Conservation (phyloP, 2,888 invertebrate species). For the Margaritifera margaritifera region DNA sequence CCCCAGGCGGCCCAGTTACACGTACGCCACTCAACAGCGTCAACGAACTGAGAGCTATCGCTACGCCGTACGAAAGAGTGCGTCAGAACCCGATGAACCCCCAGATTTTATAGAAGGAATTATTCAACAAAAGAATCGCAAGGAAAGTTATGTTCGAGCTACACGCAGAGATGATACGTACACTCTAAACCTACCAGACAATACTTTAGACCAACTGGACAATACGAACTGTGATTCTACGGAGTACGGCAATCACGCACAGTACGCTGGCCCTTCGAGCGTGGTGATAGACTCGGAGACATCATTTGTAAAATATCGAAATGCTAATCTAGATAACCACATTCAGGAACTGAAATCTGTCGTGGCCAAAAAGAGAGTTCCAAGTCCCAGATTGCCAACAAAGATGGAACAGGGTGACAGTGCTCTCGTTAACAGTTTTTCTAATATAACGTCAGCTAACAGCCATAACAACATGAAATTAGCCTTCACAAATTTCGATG, state of each 20-base stretch:
- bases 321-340: constrained; percentile 21
- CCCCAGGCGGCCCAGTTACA: constrained; percentile 70
- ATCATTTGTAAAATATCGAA: too few relatives aligned
- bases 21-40: constrained; percentile 68
- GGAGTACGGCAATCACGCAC: too few relatives aligned
- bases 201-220: too few relatives aligned
- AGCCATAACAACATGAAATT: too few relatives aligned
- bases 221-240: too few relatives aligned
- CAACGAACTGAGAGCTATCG: constrained; percentile 70
- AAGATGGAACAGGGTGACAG: too few relatives aligned
- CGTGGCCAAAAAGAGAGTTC: constrained; percentile 24
- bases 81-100: constrained; percentile 38
- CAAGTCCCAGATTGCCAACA: too few relatives aligned
- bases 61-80: constrained; percentile 58
- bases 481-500: constrained; percentile 11
- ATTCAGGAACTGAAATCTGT: constrained; percentile 46
- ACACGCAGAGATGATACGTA: constrained; percentile 26
- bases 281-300: too few relatives aligned
- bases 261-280: too few relatives aligned
- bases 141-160: constrained; percentile 66
- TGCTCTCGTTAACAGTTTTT: too few relatives aligned
- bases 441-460: too few relatives aligned
- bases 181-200: too few relatives aligned
- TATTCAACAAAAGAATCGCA: constrained; percentile 53
- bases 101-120: constrained; percentile 63